Base-by-base conservation (phyloP, 2,113 vertebrate genomes). In the Salvelinus sp. region DNA sequence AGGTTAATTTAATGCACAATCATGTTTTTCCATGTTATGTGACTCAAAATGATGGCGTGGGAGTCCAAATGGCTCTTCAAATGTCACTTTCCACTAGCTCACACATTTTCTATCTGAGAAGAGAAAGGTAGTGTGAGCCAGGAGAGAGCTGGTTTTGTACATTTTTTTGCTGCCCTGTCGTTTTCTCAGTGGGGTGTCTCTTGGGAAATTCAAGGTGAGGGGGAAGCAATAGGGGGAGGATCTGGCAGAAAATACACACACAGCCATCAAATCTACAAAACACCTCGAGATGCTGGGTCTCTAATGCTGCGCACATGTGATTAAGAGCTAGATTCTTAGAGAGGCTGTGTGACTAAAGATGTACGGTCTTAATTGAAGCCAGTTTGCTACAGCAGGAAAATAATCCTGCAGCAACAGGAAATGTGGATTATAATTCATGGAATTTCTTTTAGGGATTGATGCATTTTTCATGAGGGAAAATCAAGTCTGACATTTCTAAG, bases 151-250 rank as follows among this genome's bases (percentile, higher is more conserved):
- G 84, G 76, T 92, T 91, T 92, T 90, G 86, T 90, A 90, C 83
- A 85, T 90, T 92, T 30, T 90, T 90, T 83, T 88, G 88, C 90
- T 89, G 89, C 91, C 89, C 90, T 89, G 85, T 92, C 38, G 79
- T 91, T 91, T 92, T 88, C 92, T 86, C 90, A 88, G 91, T 86
- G 73, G 91, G 91, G 80, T 44, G 80, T 88, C 91, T 91, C 89
- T 87, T 87, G 91, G 92, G 92, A 88, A 92, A 92, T 89, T 90
- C 82, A 84, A 85, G 82, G 80, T 82, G 83, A 83, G 74, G 86
- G 60, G 84, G 73, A 80, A 82, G 85, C 81, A 83, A 77, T 73
- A 76, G 82, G 82, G 79, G 87, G 84, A 76, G 85, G 82, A 74
- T 82, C 86, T 85, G 50, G 75, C 77, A 85, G 73, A 85, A 85